Base-by-base conservation (phyloP, 2,113 vertebrate species). In the Lamprologus tigripictilis region DNA sequence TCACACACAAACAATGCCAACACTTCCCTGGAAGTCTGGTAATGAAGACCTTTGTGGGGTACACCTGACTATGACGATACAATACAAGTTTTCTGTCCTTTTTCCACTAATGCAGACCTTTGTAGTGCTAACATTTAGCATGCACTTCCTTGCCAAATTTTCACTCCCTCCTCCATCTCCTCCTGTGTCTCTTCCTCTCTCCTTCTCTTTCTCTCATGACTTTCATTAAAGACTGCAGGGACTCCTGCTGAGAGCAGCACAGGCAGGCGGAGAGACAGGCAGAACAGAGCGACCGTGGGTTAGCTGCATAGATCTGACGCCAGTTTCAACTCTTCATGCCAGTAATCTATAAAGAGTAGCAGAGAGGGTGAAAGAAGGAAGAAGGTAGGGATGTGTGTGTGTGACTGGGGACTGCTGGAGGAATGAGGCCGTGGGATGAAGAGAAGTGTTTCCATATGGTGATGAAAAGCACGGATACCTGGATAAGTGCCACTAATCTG, bases 391-490 rank as follows among this genome's bases (percentile, higher is more conserved):
- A 45, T 40, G 63, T 40, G 63, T 73, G 68, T 26, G 13, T 45
- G 37, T 26, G 37, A 45, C 13, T 45, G 76, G 81, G 78, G 40
- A 51, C n/a, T 85, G 86, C 47, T 80, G 80, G 53, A 73, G 85
- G 79, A 89, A 68, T 78, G 91, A 45, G 90, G 57, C 88, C 58
- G 21, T 83, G 68, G 88, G 89, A 93, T 92, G 87, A 92, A 93
- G 92, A 90, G 90, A 95, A 96, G 91, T 90, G 91, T 93, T 96
- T 95, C 94, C 94, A 94, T 94, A 96, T 95, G 94, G 92, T 94
- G 90, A 88, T 93, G 88, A 95, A 94, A 95, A 90, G 93, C 88
- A 93, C n/a, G 63, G 87, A 93, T 94, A 96, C 90, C 94, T 95
- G 95, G 95, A 95, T 94, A 91, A 91, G 90, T 88, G 95, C 95